Base-by-base conservation (phyloP, 2,888 invertebrate species). In the Trichogramma evanescens region DNA sequence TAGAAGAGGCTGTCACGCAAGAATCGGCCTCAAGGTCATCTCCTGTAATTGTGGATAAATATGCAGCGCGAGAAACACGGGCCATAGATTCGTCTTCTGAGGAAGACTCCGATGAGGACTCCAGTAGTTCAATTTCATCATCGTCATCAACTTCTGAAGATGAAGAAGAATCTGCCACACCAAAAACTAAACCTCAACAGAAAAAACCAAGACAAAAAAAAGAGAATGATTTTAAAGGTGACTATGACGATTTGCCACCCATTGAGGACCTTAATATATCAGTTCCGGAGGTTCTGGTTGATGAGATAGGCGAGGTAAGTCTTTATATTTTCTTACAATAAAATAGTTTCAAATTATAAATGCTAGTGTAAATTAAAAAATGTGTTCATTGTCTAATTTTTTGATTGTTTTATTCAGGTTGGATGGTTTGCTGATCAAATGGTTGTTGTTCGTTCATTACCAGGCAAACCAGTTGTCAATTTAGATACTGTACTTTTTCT, bases 401-500 rank as follows among this genome's bases (percentile, higher is more conserved):
- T 41, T 49, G 6, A 26, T 49, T 9, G 41, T 56, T 64, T 67
- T 64, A 81, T 82, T 10, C 78, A 89, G 77, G 69, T 77, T 38
- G 71, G 73, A 39, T 75, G 77, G 72, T 71, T 71, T 59, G 77
- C 74, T n/a, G 75, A 76, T 50, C 72, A 74, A 66, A 68, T 76
- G 66, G 92, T 94, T 48, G 84, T 93, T 69, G 86, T 95, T 39
- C 83, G 86, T 67, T 85, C 89, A 7, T 79, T 86, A 55, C 85
- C 87, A 8, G 85, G 85, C 59, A 86, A 86, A 13, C 89, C 92
- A 52, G 86, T 93, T 0, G 83, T 95, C 58, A 89, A 95, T 80
- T 78, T 94, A 66, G 95, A 95, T 65, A 91, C 92, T 1, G 84
- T 95, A 9, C 79, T 97, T 57, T 97, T 97, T 76, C 74, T 93